Conservation (phyloP, 2,113 vertebrate genomes). For the Aramus guarauna region DNA sequence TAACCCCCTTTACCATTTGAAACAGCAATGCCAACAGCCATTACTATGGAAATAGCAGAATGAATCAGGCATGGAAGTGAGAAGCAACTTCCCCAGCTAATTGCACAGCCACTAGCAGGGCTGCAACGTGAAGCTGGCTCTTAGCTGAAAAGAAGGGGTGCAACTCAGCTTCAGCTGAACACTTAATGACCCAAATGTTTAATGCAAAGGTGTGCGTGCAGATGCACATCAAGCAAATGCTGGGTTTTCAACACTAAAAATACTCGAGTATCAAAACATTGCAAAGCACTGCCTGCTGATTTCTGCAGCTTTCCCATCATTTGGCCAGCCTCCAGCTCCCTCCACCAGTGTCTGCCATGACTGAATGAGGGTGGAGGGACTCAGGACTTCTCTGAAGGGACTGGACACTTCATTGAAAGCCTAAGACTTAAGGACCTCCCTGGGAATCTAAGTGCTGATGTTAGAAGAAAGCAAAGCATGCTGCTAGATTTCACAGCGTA, state of each 20-base stretch:
- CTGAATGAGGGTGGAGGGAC: background rate
- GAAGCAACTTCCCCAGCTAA: background rate
- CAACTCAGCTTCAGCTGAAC: rapidly evolving
- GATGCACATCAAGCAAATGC: background rate
- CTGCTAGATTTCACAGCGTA: background rate
- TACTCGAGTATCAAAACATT: background rate
- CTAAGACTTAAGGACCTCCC: background rate
- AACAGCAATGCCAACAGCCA: background rate
- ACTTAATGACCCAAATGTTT: background rate
- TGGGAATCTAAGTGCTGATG: background rate
- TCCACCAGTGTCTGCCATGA: background rate
- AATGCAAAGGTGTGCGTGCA: rapidly evolving
- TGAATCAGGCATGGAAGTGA: background rate
- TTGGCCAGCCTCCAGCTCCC: background rate
- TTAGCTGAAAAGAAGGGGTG: background rate
- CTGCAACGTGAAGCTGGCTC: background rate
- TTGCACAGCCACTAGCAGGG: background rate
- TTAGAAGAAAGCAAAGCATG: background rate
- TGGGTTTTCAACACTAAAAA: background rate
- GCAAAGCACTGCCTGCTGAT: background rate
- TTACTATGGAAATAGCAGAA: background rate
- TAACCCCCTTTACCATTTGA: background rate
- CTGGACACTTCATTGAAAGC: background rate
- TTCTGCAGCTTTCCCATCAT: background rate
- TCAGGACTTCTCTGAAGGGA: background rate